Base-by-base conservation (phyloP, 2,888 invertebrate genomes). In the Mycogona germanica region DNA sequence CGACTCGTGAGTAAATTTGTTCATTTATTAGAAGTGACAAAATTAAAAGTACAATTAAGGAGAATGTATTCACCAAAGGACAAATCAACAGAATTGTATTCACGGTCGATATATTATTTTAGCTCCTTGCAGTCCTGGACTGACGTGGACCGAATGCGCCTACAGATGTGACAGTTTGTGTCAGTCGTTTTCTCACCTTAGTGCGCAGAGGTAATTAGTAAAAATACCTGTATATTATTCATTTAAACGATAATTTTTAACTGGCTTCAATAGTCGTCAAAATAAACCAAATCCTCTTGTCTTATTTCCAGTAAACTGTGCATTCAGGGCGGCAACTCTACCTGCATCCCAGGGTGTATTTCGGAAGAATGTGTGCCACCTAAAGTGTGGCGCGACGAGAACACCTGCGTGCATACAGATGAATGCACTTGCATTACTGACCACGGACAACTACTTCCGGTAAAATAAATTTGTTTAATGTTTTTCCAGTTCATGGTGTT, bases 381-480 rank as follows among this genome's bases (percentile, higher is more conserved):
- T 2, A 59, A 63, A 26, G 55, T 62, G n/a, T 86, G 86, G 82
- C 76, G 83, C 2, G 85, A 88, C 65, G 74, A 76, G 59, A 67
- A 72, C 26, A 81, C 79, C 0, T 92, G 91, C 63, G 85, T 88
- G 1, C 72, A 77, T 0, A 66, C 75, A 14, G 76, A 77, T 37
- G 82, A 87, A 64, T 92, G 91, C 64, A 79, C 84, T 12, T 92
- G 91, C 65, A 73, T 75, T 55, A 77, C 81, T 38, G 73, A 75
- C 14, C 68, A 78, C 17, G 83, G 83, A 23, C 70, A 75, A 45
- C 72, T 79, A 9, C 73, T 87, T 2, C 79, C 80, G 75, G 82
- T 82, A 64, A 49, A 17, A 17, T n/a, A 2, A 28, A 49, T n/a
- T 14, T 37, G 7, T 37, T 14, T 12, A 9, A 30, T 7, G 32